phyloP scores from a whole-genome alignment of 2,797 vertebrate species.

The Eremophila alpestris region DNA sequence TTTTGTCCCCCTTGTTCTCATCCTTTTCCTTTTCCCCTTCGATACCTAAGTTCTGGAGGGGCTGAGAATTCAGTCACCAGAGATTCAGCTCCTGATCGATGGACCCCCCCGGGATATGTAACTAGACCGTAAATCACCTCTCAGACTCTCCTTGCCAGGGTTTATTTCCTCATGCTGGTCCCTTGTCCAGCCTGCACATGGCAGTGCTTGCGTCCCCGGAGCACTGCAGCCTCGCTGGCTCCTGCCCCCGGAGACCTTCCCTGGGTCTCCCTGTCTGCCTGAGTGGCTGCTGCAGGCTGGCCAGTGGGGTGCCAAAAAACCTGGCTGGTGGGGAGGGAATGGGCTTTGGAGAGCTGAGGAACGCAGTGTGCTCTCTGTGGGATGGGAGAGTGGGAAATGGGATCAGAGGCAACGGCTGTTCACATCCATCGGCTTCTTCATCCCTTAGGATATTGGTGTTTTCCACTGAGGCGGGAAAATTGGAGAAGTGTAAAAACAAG shows the following conservation, averaged over 20 bases:
- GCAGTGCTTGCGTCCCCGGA: rapidly evolving
- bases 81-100: background rate
- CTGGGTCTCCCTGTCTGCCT: background rate
- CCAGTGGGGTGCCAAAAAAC: background rate
- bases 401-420: background rate
- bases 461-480: background rate
- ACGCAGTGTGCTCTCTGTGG: background rate
- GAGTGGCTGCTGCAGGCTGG: background rate
- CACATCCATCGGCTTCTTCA: rapidly evolving
- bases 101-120: rapidly evolving
- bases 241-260: background rate
- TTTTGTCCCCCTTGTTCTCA: background rate
- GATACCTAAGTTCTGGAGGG: background rate
- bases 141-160: rapidly evolving
- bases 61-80: background rate
- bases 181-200: background rate
- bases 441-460: background rate
- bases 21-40: no score
- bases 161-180: background rate
- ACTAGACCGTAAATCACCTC: rapidly evolving
- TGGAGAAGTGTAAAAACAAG: slow-evolving; percentile 9
- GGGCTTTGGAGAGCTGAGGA: background rate
- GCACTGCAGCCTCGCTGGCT: background rate
- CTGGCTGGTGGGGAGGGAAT: rapidly evolving
- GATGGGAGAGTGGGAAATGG: background rate